These are phyloP conservation scores for Drosophila robusta DNA, from an alignment of 2,888 invertebrate species.

Conservation along the genomic window DNA sequence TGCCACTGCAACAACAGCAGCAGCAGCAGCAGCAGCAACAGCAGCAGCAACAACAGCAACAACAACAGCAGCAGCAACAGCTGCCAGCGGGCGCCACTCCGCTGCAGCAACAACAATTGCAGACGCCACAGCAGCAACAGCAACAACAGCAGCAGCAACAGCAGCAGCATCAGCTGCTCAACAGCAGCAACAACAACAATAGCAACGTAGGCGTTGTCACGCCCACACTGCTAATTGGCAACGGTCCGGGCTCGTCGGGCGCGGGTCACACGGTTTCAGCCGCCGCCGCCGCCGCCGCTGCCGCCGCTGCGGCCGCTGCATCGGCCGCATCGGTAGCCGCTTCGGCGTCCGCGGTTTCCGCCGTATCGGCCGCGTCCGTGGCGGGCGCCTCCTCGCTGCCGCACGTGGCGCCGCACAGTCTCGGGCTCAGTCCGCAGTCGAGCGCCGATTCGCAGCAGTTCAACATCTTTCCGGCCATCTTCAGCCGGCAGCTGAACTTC, in stretches of 20 bases:
- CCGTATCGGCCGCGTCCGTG: slow-evolving; percentile 36
- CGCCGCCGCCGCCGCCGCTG: slow-evolving; percentile 49
- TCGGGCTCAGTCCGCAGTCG: slow-evolving; percentile 85
- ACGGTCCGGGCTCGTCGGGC: slow-evolving; percentile 82
- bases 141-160: slow-evolving; percentile 52
- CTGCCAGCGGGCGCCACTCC: slow-evolving; percentile 37
- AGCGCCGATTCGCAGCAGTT: slow-evolving; percentile 88
- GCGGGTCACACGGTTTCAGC: slow-evolving; percentile 51
- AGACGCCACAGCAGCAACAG: slow-evolving; percentile 47
- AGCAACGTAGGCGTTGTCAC: slow-evolving; percentile 63
- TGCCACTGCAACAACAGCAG: slow-evolving; percentile 49
- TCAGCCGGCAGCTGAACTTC: slow-evolving; percentile 95
- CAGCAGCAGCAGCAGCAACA: slow-evolving; percentile 57
- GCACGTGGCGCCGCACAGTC: slow-evolving; percentile 79
- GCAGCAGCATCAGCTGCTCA: slow-evolving; percentile 53
- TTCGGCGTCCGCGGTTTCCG: slow-evolving; percentile 50
- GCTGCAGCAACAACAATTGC: slow-evolving; percentile 54
- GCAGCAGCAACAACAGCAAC: slow-evolving; percentile 38
- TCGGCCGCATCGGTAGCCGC: slow-evolving; percentile 52
- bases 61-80: slow-evolving; percentile 42
- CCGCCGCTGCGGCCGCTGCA: slow-evolving; percentile 60
- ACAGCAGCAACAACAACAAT: slow-evolving; percentile 64
- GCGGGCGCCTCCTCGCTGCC: slow-evolving; percentile 63
- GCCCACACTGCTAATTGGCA: slow-evolving; percentile 80
- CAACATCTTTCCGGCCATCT: slow-evolving; percentile 96